Evolutionary conservation across 2,888 invertebrate species (phyloP), one percentile per base, ranked within the genome.

Genomic region (Agonopterix subpropinquella): DNA sequence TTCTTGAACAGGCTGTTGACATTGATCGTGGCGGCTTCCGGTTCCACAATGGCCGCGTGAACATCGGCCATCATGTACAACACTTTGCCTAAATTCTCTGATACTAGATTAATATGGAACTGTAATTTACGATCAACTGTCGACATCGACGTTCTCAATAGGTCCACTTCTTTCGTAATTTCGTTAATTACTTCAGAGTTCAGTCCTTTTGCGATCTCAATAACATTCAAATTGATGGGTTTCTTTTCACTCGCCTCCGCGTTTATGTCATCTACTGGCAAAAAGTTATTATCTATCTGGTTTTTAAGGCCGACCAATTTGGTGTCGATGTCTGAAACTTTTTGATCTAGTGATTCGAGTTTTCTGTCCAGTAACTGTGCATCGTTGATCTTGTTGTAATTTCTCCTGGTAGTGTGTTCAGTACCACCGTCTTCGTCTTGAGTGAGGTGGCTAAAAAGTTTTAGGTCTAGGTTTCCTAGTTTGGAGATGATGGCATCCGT

Each of bases 221-320:
- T 90, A 10, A 94, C 93, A 70, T 95, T 95, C 89, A 95, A 92
- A 70, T 94, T 95, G 45, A 95, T 91, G 1, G 95, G 94, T 67
- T 95, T 95, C 80, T 95, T 95, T 78, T 96, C 96, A 65, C 95
- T 95, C 0, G 95, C 95, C 75, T 95, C 95, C 1, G 94, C 95
- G 66, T 95, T 95, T 53, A 95, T 94, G 65, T 96, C 96, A 67
- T 96, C 96, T 11, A 91, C 91, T 49, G 94, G 93, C 51, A 95
- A 82, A 66, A 94, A 93, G 72, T 95, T 95, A 66, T 91, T 94
- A 68, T 96, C 96, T 60, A 96, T 90, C 78, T 96, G 95, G 69
- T 92, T 94, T 73, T 95, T 96, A 48, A 96, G 82, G 41, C 92
- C 92, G 52, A 92, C 93, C 56, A 96, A 77, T 77, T 95, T 96